These are phyloP conservation scores for Mugil cephalus DNA, from an alignment of 2,113 vertebrate species.

Conservation along the genomic window DNA sequence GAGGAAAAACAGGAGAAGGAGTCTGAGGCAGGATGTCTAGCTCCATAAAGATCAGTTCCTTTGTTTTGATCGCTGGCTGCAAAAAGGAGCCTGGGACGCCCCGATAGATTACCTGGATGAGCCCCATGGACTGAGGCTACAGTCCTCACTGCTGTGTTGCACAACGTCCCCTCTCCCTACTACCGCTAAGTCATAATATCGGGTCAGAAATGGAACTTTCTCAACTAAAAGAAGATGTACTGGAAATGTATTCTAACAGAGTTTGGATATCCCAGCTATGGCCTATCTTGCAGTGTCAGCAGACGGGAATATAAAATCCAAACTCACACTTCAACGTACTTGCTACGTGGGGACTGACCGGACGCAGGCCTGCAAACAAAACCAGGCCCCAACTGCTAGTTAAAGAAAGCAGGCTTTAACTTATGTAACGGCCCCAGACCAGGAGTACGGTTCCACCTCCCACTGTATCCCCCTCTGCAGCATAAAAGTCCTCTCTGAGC, in stretches of 20 bases:
- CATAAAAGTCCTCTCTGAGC: conserved; percentile 59
- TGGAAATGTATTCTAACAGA: too few species aligned
- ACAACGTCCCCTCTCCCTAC: too few species aligned
- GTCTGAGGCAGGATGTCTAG: not conserved
- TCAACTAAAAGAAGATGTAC: too few species aligned
- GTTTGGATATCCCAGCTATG: too few species aligned
- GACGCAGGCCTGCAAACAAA: conserved; percentile 40
- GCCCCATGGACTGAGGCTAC: too few species aligned
- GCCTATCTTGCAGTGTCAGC: too few species aligned
- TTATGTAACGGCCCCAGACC: conserved; percentile 26
- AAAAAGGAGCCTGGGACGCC: too few species aligned
- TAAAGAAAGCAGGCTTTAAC: conserved; percentile 65
- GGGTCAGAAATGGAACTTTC: too few species aligned
- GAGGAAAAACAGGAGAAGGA: not conserved
- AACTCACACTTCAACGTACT: not conserved
- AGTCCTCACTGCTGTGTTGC: too few species aligned
- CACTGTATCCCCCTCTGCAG: conserved; percentile 37
- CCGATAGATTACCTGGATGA: too few species aligned
- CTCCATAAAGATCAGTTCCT: conserved; percentile 23
- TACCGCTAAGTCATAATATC: too few species aligned
- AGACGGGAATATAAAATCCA: not conserved
- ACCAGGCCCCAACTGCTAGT: conserved; percentile 37
- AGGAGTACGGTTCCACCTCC: conserved; percentile 30
- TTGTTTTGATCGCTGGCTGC: too few species aligned
- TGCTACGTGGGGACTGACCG: not conserved